Base-by-base conservation (phyloP, 2,888 invertebrate species). In the Drosophila stalkeri region DNA sequence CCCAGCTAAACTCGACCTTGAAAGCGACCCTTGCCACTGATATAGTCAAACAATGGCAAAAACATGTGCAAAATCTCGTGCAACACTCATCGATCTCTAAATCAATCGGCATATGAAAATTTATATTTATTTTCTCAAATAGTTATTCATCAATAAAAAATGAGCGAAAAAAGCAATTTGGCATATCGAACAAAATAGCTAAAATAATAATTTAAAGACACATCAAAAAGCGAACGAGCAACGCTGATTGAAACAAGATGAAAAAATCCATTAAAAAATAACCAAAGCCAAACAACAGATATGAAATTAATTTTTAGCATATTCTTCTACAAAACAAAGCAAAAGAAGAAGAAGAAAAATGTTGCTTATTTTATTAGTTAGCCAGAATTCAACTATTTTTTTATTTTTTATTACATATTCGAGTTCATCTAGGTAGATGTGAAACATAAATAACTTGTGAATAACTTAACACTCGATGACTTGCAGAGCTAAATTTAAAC, bases 31-130 rank as follows among this genome's bases (percentile, higher is more conserved):
- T n/a, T 8, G 51, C 18, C 20, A 18, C 23, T n/a, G 43, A 56
- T 33, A 59, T 37, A 14, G 35, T 20, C n/a, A 52, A 44, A 46
- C 47, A 54, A 27, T 23, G 23, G 43, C 18, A n/a, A 47, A 72
- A 72, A 78, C 81, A 90, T 90, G 75, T 88, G 90, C 84, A 51
- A 80, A 60, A 77, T 75, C 59, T 90, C 87, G 71, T 59, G 75
- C 75, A 70, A 78, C 89, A 87, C 89, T 77, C 52, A 54, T 7
- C 66, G 41, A 66, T 62, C 76, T 62, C 52, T 81, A 80, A 86
- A 88, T 90, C 86, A 80, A 77, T 88, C 77, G 59, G 39, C 77
- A 65, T 70, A 83, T 82, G 75, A 76, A 80, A 69, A 66, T 64
- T 60, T 16, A 54, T 68, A 79, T 81, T 78, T 81, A 88, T 83